A percentile compares a stretch with the other conserved stretches of the same genome.
Conservation (phyloP, 2,888 invertebrate species). For the Pherbina coryleti region DNA sequence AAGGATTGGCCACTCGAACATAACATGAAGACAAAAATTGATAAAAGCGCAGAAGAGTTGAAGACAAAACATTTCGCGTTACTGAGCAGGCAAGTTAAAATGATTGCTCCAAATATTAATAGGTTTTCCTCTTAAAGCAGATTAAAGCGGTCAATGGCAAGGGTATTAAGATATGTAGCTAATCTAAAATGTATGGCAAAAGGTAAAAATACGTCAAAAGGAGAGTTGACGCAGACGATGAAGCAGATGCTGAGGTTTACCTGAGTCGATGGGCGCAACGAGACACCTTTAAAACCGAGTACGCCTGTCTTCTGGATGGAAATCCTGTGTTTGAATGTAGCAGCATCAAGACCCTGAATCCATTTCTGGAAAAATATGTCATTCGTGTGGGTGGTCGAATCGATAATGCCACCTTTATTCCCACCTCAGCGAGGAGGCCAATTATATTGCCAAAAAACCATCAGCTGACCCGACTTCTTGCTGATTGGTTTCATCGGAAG, state of each 20-base stretch:
- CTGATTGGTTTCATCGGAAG: neutral
- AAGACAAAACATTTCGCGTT: neutral
- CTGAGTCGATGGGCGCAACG: constrained; percentile 13
- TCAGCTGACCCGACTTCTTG: neutral
- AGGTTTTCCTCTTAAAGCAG: neutral
- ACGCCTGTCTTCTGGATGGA: neutral
- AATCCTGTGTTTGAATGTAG: neutral
- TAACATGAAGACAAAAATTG: neutral
- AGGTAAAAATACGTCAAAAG: neutral
- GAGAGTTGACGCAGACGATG: neutral
- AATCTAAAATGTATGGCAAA: neutral
- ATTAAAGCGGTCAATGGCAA: no score
- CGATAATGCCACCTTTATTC: neutral
- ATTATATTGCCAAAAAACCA: neutral
- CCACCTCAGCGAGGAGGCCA: neutral
- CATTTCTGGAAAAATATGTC: neutral
- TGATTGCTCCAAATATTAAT: neutral
- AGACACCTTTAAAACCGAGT: constrained; percentile 3
- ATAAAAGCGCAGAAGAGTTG: constrained; percentile 12
- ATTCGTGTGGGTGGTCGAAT: neutral
- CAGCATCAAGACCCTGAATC: neutral
- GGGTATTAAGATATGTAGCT: constrained; percentile 17
- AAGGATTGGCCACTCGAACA: constrained; percentile 14
- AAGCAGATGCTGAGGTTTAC: neutral
- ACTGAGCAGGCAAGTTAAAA: neutral